phyloP scores from a whole-genome alignment of 1,140 invertebrate genomes.

The Sinella curviseta region DNA sequence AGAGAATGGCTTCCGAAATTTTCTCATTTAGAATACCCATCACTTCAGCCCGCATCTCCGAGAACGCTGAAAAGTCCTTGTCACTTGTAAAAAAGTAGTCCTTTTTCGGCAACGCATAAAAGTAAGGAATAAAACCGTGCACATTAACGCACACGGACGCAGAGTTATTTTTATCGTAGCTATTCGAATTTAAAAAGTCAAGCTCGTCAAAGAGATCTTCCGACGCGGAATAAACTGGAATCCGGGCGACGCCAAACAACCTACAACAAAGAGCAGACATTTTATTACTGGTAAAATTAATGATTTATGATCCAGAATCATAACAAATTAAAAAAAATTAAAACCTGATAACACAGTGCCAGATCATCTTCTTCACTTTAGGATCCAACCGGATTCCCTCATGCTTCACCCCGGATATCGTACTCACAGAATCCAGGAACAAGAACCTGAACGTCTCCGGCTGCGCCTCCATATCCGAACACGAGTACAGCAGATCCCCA shows the following conservation, averaged over 20 bases:
- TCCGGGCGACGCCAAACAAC: neutral
- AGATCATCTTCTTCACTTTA: neutral
- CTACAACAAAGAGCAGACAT: neutral
- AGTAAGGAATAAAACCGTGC: slow-evolving; percentile 40
- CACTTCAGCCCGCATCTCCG: neutral
- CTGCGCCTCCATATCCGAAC: neutral
- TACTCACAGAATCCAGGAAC: slow-evolving; percentile 27
- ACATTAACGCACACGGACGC: slow-evolving; percentile 37
- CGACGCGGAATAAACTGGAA: neutral
- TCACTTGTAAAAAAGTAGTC: neutral
- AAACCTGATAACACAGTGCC: slow-evolving; percentile 7
- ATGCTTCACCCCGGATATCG: neutral
- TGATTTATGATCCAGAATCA: neutral
- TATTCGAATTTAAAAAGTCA: neutral
- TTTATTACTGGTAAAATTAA: neutral
- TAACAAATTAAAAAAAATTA: neutral
- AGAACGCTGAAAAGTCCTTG: neutral
- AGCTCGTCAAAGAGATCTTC: neutral
- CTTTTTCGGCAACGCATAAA: slow-evolving; percentile 32
- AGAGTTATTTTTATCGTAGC: neutral
- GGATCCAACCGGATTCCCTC: neutral
- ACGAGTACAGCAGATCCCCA: neutral
- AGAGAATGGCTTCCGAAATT: neutral
- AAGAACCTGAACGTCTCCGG: slow-evolving; percentile 23
- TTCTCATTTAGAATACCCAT: neutral